These are phyloP conservation scores for Tachina fera DNA, from an alignment of 2,888 invertebrate genomes.

Conservation along the genomic window DNA sequence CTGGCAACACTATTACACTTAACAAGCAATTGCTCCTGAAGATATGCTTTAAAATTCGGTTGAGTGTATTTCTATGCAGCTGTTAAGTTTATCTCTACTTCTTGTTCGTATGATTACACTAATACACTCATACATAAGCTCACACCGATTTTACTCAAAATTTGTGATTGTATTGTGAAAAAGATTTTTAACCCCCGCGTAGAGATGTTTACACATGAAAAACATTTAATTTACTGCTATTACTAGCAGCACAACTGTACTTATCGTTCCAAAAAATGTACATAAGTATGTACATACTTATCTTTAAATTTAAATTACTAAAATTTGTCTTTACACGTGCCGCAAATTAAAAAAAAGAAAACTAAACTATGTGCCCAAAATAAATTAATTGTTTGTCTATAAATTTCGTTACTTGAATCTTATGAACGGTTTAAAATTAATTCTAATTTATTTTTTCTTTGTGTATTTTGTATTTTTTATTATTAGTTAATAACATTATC, in stretches of 20 bases:
- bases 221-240: too few species aligned
- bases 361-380: background rate
- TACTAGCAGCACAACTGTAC: background rate
- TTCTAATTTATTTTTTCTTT: slow-evolving; percentile 17
- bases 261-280: background rate
- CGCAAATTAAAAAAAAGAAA: background rate
- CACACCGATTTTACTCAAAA: too few species aligned
- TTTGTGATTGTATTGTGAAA: too few species aligned
- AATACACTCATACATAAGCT: too few species aligned
- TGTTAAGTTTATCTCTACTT: too few species aligned
- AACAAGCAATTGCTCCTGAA: too few species aligned
- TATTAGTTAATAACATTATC: slow-evolving; percentile 6
- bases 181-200: too few species aligned
- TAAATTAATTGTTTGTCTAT: background rate
- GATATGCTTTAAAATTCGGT: too few species aligned
- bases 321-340: background rate
- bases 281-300: background rate
- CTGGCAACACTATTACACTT: too few species aligned
- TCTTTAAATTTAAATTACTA: background rate
- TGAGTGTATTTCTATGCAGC: too few species aligned
- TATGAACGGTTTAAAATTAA: slow-evolving; percentile 33
- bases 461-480: background rate
- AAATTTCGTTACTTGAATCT: background rate
- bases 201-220: too few species aligned
- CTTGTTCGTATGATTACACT: too few species aligned